Conservation (phyloP, 2,113 vertebrate genomes). For the pig (Sus scrofa) region T2T-Sscrofa CM000820.6:85885001-85885500, state of each 20-base stretch:
- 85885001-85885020: conserved; percentile 5
- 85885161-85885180: background rate
- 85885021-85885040: background rate
- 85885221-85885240: background rate
- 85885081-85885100: background rate
- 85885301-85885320: conserved; percentile 80
- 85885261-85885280: background rate
- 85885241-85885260: background rate
- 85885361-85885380: conserved; percentile 84
- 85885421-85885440: conserved; percentile 84
- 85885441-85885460: conserved; percentile 84
- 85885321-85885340: conserved; percentile 85
- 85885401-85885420: conserved; percentile 80
- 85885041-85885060: background rate
- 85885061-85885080: background rate
- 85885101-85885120: background rate
- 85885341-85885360: conserved; percentile 74
- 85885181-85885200: conserved; percentile 33
- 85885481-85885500: conserved; percentile 79
- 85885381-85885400: conserved; percentile 84
- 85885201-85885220: background rate
- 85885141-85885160: background rate
- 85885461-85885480: conserved; percentile 83
- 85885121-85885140: background rate
- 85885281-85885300: conserved; percentile 57